Evolutionary conservation across 2,113 vertebrate genomes (phyloP).

Genomic region (Ondatra zibethicus): DNA sequence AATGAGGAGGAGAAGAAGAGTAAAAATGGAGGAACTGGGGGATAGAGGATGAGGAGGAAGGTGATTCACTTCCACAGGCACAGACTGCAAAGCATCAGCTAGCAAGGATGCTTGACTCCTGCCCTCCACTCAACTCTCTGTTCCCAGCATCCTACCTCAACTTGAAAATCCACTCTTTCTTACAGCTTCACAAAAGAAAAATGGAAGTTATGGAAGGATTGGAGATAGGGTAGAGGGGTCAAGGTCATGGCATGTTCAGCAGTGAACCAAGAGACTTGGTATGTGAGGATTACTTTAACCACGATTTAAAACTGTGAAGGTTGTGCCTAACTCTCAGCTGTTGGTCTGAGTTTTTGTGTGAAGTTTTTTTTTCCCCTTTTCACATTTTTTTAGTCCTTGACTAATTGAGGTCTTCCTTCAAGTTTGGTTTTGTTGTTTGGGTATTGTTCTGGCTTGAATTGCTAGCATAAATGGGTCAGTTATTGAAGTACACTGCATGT

Average conservation of each 20-base stretch:
- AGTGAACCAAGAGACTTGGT: neutral
- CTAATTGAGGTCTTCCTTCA: neutral
- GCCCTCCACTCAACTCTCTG: too few species aligned
- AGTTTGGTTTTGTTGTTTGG: neutral
- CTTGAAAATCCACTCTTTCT: neutral
- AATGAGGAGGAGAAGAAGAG: neutral
- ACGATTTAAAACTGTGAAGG: neutral
- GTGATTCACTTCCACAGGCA: neutral
- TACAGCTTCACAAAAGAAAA: neutral
- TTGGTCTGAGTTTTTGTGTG: neutral
- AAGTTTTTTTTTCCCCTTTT: neutral
- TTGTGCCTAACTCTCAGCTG: neutral
- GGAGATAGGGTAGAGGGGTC: neutral
- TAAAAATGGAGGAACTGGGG: neutral
- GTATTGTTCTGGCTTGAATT: neutral
- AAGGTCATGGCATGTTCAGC: fast-evolving
- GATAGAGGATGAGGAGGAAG: neutral
- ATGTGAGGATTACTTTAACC: neutral
- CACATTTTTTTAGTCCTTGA: neutral
- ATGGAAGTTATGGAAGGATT: neutral
- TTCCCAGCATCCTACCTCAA: neutral
- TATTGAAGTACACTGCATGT: neutral
- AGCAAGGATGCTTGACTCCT: neutral
- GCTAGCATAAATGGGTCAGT: neutral
- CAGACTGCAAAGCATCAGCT: neutral